These are phyloP conservation scores for Elymnias hypermnestra DNA, from an alignment of 1,140 invertebrate species.

Conservation along the genomic window DNA sequence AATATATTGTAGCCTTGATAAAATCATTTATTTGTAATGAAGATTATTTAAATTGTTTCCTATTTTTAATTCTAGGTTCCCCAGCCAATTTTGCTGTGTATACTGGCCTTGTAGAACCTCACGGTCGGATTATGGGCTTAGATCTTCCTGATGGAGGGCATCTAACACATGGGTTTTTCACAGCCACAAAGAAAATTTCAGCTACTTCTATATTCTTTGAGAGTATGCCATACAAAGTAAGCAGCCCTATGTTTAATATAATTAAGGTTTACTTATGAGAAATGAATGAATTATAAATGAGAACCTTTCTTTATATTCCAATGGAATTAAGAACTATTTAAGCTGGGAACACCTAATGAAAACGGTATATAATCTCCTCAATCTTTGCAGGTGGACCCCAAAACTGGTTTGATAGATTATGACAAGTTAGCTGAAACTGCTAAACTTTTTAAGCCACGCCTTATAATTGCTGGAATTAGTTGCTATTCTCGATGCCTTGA, in stretches of 20 bases:
- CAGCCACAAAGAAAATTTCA: constrained; percentile 93
- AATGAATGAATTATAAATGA: no score
- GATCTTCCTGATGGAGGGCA: constrained; percentile 98
- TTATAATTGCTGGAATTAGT: constrained; percentile 96
- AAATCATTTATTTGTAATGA: no score
- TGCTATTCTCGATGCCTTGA: constrained; percentile 92
- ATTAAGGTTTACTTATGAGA: no score
- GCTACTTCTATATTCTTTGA: constrained; percentile 99
- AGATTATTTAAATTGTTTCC: not conserved
- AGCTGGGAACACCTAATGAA: no score
- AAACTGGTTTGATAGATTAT: constrained; percentile 96
- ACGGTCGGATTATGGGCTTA: constrained; percentile 97
- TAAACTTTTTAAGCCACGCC: constrained; percentile 90
- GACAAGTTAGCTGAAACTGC: constrained; percentile 90
- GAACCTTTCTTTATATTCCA: no score
- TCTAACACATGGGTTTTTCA: constrained; percentile 96
- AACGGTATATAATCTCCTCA: no score
- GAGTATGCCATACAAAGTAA: constrained; percentile 97
- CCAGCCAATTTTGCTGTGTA: constrained; percentile 98
- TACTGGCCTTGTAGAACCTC: constrained; percentile 90
- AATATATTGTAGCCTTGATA: not conserved
- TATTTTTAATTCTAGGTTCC: constrained; percentile 79
- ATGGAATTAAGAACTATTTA: no score
- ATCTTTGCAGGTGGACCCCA: constrained; percentile 79
- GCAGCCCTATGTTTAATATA: not conserved